Conservation (phyloP, 2,113 vertebrate species). For the Panthera tigris region DNA sequence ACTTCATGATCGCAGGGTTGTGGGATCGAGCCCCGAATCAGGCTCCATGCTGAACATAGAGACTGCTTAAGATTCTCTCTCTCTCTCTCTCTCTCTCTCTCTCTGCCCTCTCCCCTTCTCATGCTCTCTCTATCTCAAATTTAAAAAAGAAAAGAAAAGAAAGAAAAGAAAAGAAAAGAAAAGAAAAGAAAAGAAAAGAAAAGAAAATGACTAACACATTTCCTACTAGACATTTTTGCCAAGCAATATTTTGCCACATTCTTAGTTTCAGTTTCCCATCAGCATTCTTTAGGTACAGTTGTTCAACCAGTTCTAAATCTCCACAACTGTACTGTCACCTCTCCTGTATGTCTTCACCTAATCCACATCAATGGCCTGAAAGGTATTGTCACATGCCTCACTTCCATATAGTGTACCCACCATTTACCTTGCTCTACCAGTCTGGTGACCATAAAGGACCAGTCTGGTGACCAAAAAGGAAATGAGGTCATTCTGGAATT, state of each 20-base stretch:
- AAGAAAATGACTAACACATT: not conserved
- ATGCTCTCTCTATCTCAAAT: too few relatives aligned
- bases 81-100: too few relatives aligned
- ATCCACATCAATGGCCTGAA: not conserved
- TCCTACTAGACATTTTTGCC: not conserved
- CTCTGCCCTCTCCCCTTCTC: too few relatives aligned
- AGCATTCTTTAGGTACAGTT: not conserved
- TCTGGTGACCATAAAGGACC: not conserved
- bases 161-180: too few relatives aligned
- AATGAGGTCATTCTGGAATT: constrained; percentile 54
- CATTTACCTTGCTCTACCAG: constrained; percentile 11
- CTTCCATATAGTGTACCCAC: not conserved
- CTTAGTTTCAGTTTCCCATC: not conserved
- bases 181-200: not conserved
- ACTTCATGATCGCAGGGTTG: too few relatives aligned
- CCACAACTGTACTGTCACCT: not conserved
- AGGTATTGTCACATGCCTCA: not conserved
- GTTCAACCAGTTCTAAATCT: constrained; percentile 20
- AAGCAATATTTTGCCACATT: not conserved
- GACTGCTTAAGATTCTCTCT: too few relatives aligned
- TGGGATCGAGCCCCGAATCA: too few relatives aligned
- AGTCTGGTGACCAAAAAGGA: not conserved
- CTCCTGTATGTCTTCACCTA: constrained; percentile 15
- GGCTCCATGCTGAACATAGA: too few relatives aligned
- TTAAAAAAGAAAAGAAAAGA: too few relatives aligned